Evolutionary conservation across 2,888 invertebrate species (phyloP).

Genomic region (Callimorpha dominula): DNA sequence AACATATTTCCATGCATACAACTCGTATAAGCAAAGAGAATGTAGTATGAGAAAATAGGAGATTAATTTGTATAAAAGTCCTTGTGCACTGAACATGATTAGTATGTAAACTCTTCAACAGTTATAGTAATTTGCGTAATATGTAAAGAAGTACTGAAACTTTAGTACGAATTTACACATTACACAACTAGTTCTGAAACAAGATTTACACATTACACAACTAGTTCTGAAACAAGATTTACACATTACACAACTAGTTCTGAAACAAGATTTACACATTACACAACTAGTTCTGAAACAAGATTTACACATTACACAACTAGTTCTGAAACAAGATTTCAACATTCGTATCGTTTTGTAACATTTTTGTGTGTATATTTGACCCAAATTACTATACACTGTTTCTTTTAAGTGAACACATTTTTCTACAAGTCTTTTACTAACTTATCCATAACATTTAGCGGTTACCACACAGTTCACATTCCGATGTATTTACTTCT

Average conservation of each 20-base stretch:
- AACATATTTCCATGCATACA: too few relatives aligned
- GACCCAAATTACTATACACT: not conserved
- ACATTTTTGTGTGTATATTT: not conserved
- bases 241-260: not conserved
- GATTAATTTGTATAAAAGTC: too few relatives aligned
- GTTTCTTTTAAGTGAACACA: not conserved
- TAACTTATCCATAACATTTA: not conserved
- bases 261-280: too few relatives aligned
- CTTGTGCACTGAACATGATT: too few relatives aligned
- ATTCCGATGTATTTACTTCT: not conserved
- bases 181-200: not conserved
- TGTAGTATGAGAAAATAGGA: too few relatives aligned
- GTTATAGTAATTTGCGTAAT: too few relatives aligned
- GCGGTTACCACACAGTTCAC: too few relatives aligned
- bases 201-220: not conserved
- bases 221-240: not conserved
- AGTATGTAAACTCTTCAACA: too few relatives aligned
- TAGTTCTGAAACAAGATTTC: not conserved
- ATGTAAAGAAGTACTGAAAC: too few relatives aligned
- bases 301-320: not conserved
- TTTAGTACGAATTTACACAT: too few relatives aligned
- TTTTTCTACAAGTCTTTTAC: not conserved
- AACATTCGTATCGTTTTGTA: not conserved
- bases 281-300: too few relatives aligned
- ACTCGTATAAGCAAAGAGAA: too few relatives aligned